Evolutionary conservation across 2,113 vertebrate species (phyloP).

Genomic region (Progne subis): DNA sequence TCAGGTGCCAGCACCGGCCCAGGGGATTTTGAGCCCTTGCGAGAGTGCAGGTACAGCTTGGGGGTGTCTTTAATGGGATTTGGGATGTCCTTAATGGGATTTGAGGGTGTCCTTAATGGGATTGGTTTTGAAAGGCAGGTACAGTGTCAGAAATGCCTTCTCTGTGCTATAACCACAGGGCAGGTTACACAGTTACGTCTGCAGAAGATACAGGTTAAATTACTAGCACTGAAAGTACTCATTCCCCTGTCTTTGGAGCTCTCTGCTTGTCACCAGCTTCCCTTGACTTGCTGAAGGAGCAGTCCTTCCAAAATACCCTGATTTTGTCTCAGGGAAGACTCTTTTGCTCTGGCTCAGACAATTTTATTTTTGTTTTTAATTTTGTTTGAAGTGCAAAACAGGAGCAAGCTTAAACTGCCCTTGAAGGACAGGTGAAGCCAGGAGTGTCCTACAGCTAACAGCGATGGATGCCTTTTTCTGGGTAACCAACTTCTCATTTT

Average conservation of each 20-base stretch:
- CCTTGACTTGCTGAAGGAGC: background rate
- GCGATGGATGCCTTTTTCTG: background rate
- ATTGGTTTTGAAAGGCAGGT: background rate
- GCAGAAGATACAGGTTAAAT: background rate
- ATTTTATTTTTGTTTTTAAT: background rate
- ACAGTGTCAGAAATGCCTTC: background rate
- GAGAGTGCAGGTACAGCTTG: background rate
- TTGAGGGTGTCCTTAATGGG: background rate
- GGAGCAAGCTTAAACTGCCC: background rate
- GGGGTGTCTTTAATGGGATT: background rate
- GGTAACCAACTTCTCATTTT: background rate
- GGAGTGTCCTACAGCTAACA: background rate
- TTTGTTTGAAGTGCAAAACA: background rate
- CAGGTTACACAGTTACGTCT: background rate
- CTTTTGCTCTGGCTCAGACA: background rate
- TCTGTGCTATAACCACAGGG: background rate
- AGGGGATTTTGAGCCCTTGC: background rate
- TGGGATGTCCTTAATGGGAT: background rate
- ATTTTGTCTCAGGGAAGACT: background rate
- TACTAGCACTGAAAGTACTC: background rate
- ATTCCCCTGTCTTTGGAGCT: background rate
- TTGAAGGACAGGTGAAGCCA: background rate
- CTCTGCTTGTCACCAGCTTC: background rate
- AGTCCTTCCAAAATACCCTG: background rate
- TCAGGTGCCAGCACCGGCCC: rapidly evolving